Percentiles rank a stretch among this genome's conserved stretches.
These are phyloP conservation scores for Glossophaga mutica DNA, from an alignment of 2,797 vertebrate genomes.

Conservation along the genomic window DNA sequence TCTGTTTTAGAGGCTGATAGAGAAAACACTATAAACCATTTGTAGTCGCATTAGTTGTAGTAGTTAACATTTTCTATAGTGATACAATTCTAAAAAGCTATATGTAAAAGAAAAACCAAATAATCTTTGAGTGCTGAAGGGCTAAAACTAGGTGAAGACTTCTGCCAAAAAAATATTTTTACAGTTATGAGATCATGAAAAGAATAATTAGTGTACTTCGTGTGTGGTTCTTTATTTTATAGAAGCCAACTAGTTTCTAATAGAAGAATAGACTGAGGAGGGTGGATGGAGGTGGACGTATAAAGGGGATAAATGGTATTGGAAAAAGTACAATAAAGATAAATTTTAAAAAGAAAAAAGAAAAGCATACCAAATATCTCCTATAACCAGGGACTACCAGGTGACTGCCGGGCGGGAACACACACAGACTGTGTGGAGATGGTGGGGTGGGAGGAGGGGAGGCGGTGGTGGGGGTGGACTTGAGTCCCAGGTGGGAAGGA, in stretches of 20 bases:
- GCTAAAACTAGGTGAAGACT: neutral
- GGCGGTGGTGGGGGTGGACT: no score
- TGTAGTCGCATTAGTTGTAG: neutral
- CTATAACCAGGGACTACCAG: neutral
- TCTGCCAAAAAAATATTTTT: neutral
- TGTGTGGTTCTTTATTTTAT: constrained; percentile 19
- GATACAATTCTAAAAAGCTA: neutral
- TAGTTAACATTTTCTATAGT: neutral
- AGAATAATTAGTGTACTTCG: neutral
- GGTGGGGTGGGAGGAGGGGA: no score
- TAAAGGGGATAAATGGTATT: neutral
- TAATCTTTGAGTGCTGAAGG: neutral
- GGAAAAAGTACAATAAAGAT: neutral
- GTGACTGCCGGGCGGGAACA: neutral
- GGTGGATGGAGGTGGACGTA: neutral
- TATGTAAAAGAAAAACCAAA: neutral
- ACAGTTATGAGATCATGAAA: neutral
- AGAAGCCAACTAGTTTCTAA: neutral
- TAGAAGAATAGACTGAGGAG: neutral
- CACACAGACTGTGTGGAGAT: neutral
- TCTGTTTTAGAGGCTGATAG: neutral
- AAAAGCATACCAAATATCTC: neutral
- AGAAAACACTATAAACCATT: neutral
- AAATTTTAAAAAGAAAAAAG: neutral
- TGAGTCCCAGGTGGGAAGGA: neutral